Conservation (phyloP, 2,888 invertebrate species). For the Pseudoips prasinana region DNA sequence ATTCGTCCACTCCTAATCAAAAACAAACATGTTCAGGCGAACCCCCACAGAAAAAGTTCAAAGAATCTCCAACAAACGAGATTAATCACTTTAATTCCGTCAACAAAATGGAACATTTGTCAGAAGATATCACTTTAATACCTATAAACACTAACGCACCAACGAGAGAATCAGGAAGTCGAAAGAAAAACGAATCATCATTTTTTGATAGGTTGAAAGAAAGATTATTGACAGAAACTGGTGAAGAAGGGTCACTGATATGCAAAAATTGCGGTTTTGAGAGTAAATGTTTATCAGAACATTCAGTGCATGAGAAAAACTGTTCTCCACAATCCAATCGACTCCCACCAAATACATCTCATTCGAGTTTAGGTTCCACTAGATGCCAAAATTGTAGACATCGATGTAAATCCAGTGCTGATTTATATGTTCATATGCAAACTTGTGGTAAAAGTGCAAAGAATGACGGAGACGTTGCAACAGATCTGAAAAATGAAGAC, state of each 20-base stretch:
- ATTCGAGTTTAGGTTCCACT: conserved; percentile 84
- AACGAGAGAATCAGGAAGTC: conserved; percentile 53
- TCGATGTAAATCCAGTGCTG: conserved; percentile 92
- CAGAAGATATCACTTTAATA: conserved; percentile 54
- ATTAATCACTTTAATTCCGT: conserved; percentile 18
- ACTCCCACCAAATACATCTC: conserved; percentile 56
- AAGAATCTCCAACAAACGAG: conserved; percentile 45
- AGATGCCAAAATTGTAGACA: conserved; percentile 93
- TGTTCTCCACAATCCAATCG: conserved; percentile 80
- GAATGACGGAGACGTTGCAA: conserved; percentile 47
- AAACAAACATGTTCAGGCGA: conserved; percentile 60
- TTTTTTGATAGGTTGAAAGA: conserved; percentile 92
- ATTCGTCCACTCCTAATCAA: conserved; percentile 70
- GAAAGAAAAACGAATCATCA: conserved; percentile 88
- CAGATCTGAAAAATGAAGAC: conserved; percentile 49
- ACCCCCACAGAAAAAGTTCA: conserved; percentile 69
- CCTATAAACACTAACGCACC: conserved; percentile 42
- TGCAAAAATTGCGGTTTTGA: conserved; percentile 88
- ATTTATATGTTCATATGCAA: conserved; percentile 88
- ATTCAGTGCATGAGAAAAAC: conserved; percentile 88
- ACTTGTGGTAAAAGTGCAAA: conserved; percentile 83
- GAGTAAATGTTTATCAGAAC: conserved; percentile 91
- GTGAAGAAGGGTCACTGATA: conserved; percentile 84
- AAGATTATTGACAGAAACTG: conserved; percentile 84
- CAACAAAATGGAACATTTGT: conserved; percentile 44